Evolutionary conservation across 2,797 vertebrate genomes (phyloP).

Genomic region (Meriones psammophilus): DNA sequence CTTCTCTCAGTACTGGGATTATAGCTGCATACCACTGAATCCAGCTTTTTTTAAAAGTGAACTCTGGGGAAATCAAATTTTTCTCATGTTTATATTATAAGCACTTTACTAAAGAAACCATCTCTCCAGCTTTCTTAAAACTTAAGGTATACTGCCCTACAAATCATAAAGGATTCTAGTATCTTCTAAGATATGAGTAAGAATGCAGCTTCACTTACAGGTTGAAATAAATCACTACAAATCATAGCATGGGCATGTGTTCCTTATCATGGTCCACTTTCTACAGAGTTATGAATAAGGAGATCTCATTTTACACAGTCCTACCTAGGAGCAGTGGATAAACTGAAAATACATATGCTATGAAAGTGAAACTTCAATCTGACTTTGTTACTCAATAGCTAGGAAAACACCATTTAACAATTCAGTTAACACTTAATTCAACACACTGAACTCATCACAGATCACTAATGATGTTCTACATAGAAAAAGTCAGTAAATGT

Average conservation of each 20-base stretch:
- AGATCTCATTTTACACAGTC: background rate
- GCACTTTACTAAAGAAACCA: no score
- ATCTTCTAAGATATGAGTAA: background rate
- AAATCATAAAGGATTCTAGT: background rate
- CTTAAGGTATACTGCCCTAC: no score
- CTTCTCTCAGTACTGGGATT: background rate
- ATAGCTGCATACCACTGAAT: background rate
- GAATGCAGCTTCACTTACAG: background rate
- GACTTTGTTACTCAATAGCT: background rate
- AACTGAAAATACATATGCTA: background rate
- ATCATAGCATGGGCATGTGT: background rate
- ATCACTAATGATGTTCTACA: background rate
- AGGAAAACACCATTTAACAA: conserved; percentile 48
- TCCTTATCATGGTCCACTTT: background rate
- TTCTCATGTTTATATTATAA: background rate
- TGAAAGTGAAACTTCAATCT: background rate
- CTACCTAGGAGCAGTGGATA: background rate
- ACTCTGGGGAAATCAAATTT: background rate
- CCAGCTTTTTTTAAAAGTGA: background rate
- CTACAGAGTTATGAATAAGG: conserved; percentile 1
- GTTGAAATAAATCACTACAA: background rate
- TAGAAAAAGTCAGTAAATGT: conserved; percentile 12
- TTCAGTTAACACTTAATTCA: background rate
- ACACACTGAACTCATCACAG: conserved; percentile 45
- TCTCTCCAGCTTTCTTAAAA: no score